A percentile compares a stretch with the other conserved stretches of the same genome.
phyloP scores from a whole-genome alignment of 2,888 invertebrate genomes.

The Agriopis marginaria region DNA sequence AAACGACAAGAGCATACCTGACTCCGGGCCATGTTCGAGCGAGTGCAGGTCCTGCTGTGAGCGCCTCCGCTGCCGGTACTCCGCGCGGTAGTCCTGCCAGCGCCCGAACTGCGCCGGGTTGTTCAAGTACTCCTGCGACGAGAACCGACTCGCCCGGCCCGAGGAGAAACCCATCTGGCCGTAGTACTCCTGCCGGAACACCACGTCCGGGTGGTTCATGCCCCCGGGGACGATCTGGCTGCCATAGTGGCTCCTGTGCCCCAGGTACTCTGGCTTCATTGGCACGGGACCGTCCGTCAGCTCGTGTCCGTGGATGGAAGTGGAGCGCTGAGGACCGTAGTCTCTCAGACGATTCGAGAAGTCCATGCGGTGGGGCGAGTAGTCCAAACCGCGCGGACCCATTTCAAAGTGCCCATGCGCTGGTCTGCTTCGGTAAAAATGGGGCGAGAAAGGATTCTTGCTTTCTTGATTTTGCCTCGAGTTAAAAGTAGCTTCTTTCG shows the following conservation, averaged over 20 bases:
- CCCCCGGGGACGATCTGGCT: conserved; percentile 76
- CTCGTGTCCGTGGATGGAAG: conserved; percentile 82
- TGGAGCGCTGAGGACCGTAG: conserved; percentile 78
- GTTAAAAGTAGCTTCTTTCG: conserved; percentile 57
- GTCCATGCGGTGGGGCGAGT: conserved; percentile 79
- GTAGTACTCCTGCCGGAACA: conserved; percentile 79
- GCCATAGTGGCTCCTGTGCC: conserved; percentile 73
- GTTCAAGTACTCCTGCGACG: conserved; percentile 82
- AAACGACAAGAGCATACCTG: conserved; percentile 64
- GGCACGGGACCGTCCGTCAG: conserved; percentile 70
- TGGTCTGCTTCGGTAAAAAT: conserved; percentile 71
- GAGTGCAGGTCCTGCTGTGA: conserved; percentile 83
- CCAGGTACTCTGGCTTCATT: conserved; percentile 75
- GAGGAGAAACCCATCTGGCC: conserved; percentile 74
- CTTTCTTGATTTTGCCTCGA: conserved; percentile 64
- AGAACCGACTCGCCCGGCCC: conserved; percentile 77
- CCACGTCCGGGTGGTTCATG: conserved; percentile 78
- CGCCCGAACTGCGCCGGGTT: conserved; percentile 76
- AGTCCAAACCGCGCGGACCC: conserved; percentile 81
- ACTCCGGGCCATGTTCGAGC: conserved; percentile 75
- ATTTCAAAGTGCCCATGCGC: conserved; percentile 81
- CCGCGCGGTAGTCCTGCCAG: conserved; percentile 78
- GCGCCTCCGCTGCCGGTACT: conserved; percentile 78
- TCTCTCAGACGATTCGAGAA: conserved; percentile 76
- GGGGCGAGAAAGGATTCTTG: conserved; percentile 79